Percentiles rank a stretch among this genome's conserved stretches.
phyloP scores from a whole-genome alignment of 2,113 vertebrate genomes.

The Chlorodrepanis virens region DNA sequence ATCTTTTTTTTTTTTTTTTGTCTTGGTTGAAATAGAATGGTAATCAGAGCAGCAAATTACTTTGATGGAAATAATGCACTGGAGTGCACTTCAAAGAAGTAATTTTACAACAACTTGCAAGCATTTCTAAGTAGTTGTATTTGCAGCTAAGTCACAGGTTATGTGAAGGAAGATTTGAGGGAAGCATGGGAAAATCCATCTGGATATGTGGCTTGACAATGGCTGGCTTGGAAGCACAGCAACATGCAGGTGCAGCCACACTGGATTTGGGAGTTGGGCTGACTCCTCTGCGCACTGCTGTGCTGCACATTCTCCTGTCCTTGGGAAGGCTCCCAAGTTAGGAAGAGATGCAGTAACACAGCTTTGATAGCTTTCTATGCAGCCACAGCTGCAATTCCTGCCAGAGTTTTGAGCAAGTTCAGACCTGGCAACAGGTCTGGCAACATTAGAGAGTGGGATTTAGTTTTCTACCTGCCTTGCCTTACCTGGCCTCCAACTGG shows the following conservation, averaged over 20 bases:
- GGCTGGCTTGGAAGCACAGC: neutral
- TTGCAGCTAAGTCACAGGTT: neutral
- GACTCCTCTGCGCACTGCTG: neutral
- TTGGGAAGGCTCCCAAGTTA: neutral
- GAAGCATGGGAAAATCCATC: neutral
- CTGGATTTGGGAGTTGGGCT: neutral
- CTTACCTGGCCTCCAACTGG: neutral
- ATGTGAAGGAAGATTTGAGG: neutral
- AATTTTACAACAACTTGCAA: neutral
- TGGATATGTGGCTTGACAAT: neutral
- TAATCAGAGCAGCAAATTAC: neutral
- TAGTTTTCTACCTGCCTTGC: neutral
- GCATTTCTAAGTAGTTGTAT: neutral
- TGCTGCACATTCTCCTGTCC: fast-evolving
- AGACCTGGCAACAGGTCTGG: neutral
- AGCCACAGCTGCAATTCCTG: neutral
- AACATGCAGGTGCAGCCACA: fast-evolving
- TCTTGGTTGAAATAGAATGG: neutral
- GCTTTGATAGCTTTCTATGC: fast-evolving
- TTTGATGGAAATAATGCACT: neutral
- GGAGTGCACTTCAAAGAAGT: neutral
- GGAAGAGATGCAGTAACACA: neutral
- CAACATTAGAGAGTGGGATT: neutral
- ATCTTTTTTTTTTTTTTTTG: neutral
- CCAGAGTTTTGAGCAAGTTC: neutral